These are phyloP conservation scores for Tinea semifulvella DNA, from an alignment of 2,888 invertebrate genomes.

Conservation along the genomic window DNA sequence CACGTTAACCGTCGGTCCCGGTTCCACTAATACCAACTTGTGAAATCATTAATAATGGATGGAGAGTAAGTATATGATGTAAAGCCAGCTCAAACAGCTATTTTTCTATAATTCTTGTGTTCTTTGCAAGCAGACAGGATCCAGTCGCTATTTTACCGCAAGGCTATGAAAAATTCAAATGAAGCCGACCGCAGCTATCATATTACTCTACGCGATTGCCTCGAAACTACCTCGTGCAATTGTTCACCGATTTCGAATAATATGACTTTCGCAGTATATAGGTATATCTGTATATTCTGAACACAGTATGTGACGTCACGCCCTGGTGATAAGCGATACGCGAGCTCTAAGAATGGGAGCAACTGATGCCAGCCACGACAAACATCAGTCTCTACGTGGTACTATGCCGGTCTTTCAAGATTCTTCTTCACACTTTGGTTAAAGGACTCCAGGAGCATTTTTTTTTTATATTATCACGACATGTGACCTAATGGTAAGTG, in stretches of 20 bases:
- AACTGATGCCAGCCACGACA: too few species aligned
- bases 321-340: too few species aligned
- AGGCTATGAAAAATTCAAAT: conserved; percentile 41
- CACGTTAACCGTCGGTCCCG: too few species aligned
- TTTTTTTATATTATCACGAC: too few species aligned
- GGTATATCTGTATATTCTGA: background rate
- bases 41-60: too few species aligned
- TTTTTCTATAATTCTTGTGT: conserved; percentile 4
- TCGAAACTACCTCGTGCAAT: conserved; percentile 18
- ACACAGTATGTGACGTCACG: background rate
- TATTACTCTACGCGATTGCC: conserved; percentile 32
- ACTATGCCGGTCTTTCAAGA: too few species aligned
- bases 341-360: too few species aligned
- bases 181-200: conserved; percentile 31
- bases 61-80: too few species aligned
- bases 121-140: conserved; percentile 1
- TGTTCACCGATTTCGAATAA: conserved; percentile 4
- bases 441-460: background rate
- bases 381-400: background rate
- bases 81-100: too few species aligned
- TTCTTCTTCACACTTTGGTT: too few species aligned
- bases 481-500: too few species aligned
- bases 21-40: too few species aligned
- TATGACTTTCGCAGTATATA: background rate
- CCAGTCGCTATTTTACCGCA: conserved; percentile 21